Evolutionary conservation across 2,888 invertebrate species (phyloP).

Genomic region (Drosophila merina): DNA sequence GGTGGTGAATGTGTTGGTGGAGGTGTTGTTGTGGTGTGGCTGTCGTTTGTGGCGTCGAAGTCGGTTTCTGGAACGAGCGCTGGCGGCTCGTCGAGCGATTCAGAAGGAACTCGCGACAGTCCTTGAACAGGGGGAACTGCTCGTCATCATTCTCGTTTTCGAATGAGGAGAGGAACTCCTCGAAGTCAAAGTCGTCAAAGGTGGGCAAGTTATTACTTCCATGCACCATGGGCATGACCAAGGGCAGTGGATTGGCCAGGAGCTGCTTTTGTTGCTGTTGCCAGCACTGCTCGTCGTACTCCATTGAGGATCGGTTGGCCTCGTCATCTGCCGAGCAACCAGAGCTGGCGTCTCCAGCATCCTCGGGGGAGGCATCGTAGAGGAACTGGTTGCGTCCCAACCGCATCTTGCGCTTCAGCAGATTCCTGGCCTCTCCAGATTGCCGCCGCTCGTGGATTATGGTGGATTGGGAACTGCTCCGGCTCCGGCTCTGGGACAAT

Average conservation of each 20-base stretch:
- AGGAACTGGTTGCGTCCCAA: conserved; percentile 83
- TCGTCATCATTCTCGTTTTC: conserved; percentile 86
- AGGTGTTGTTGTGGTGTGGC: conserved; percentile 38
- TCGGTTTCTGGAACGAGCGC: conserved; percentile 78
- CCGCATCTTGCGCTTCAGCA: conserved; percentile 83
- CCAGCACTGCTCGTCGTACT: conserved; percentile 73
- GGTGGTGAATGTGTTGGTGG: conserved; percentile 11
- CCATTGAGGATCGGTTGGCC: conserved; percentile 77
- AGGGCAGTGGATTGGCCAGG: conserved; percentile 79
- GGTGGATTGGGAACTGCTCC: conserved; percentile 72
- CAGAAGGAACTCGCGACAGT: conserved; percentile 83
- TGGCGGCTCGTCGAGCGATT: conserved; percentile 81
- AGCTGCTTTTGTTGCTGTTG: conserved; percentile 64
- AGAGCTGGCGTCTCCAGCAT: conserved; percentile 60
- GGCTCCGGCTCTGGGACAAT: conserved; percentile 42
- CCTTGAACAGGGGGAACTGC: conserved; percentile 84
- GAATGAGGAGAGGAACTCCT: conserved; percentile 88
- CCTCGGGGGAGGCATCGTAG: conserved; percentile 83
- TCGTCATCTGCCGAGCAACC: conserved; percentile 80
- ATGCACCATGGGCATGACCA: conserved; percentile 38
- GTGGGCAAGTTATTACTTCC: conserved; percentile 76
- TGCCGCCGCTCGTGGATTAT: conserved; percentile 67
- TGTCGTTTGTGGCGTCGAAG: conserved; percentile 60
- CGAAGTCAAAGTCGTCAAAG: conserved; percentile 87
- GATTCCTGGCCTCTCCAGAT: conserved; percentile 77